Base-by-base conservation (phyloP, 2,888 invertebrate genomes). In the Microplitis manilae region DNA sequence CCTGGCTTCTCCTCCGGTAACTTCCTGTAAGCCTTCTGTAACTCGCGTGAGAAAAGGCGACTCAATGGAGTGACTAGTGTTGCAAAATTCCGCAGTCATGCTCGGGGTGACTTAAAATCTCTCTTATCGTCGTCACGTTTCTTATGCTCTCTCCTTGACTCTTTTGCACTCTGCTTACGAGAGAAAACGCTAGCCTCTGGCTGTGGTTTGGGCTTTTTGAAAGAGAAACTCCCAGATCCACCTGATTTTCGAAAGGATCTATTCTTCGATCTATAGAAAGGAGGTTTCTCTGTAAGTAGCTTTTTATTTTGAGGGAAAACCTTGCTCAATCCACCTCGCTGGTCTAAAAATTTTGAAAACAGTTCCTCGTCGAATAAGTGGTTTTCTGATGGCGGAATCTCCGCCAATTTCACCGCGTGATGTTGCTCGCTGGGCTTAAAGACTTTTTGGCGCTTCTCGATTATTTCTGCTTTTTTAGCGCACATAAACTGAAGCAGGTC, bases 31-130 rank as follows among this genome's bases (percentile, higher is more conserved):
- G 68, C 68, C 20, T 62, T 77, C 61, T 68, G 75, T 1, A 75
- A 30, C 40, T n/a, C 41, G 1, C 78, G 60, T 2, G 67, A 78
- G 17, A 75, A 71, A 8, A 78, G 61, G 6, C 78, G 67, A 5
- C 78, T 72, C n/a, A 78, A 60, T 5, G 75, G 71, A 9, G 17
- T 65, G 5, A 78, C 78, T 1, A 71, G 13, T 0, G 78, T 5
- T 60, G 81, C 81, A 68, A 82, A 82, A 39, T 82, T 82, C 9
- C 17, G 62, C 20, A 62, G 15, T 62, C 62, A 62, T 62, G 62
- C 62, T 17, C 62, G 15, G 17, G 17, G 15, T 20, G 15, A 62
- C 62, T 20, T 62, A 15, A 2, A 7, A 20, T 17, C 62, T 62
- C 15, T 62, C 17, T 20, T 62, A 62, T 6, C 62, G 17, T 6